Conservation (phyloP, 1,140 invertebrate genomes). For the Drosophila albomicans region DNA sequence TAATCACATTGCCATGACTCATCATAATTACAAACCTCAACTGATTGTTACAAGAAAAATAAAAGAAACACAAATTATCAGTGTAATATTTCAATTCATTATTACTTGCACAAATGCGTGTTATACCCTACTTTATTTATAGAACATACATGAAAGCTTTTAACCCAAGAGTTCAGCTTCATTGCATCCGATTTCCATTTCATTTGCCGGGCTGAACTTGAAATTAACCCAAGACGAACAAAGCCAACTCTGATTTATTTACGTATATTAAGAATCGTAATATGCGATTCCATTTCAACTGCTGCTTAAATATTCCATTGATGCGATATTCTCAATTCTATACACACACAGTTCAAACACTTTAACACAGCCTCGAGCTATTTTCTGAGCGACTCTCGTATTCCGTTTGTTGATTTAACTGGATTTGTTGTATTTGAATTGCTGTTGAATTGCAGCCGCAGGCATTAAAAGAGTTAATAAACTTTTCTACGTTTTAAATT, state of each 20-base stretch:
- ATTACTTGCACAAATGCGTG: neutral
- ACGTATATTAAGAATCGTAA: neutral
- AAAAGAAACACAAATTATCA: neutral
- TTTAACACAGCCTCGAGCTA: slow-evolving; percentile 2
- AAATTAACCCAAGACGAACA: slow-evolving; percentile 11
- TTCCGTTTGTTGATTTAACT: slow-evolving; percentile 17
- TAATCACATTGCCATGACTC: neutral
- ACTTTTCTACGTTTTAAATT: slow-evolving; percentile 14
- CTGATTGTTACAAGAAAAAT: neutral
- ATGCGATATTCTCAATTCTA: neutral
- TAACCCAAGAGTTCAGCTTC: slow-evolving; percentile 22
- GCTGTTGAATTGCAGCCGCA: slow-evolving; percentile 21
- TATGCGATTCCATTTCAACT: neutral
- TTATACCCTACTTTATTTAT: neutral
- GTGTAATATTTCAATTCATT: neutral
- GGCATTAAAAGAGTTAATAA: slow-evolving; percentile 18
- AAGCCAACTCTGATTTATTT: slow-evolving; percentile 1
- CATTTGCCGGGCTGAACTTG: slow-evolving; percentile 9
- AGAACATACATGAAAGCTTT: slow-evolving; percentile 1
- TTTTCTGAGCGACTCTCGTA: neutral
- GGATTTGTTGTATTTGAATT: slow-evolving; percentile 17
- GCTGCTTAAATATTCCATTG: neutral
- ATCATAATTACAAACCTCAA: neutral
- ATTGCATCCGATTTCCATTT: slow-evolving; percentile 13
- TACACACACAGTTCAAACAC: neutral